Base-by-base conservation (phyloP, 92 coral and sea anemone species). In the Epizoanthus fatuus region DNA sequence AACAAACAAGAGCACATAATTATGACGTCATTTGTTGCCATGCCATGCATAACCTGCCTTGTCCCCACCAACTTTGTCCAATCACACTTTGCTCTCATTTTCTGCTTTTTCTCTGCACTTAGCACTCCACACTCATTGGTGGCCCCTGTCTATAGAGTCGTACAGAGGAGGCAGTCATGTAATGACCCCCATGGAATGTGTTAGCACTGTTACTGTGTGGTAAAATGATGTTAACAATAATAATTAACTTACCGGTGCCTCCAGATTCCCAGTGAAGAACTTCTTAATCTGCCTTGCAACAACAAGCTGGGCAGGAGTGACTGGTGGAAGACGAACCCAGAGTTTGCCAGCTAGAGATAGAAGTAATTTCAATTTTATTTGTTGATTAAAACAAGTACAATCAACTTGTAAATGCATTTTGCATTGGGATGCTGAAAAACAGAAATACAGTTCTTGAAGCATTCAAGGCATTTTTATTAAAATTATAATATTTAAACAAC, bases 261-360 rank as follows among this genome's bases (percentile, higher is more conserved):
- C 94, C 22, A 95, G 94, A 75, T 95, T 86, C 69, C 99, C 99
- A 66, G 99, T 97, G 63, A 95, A 97, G 83, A 93, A 97, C 81
- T 97, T 97, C 86, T 91, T 93, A 38, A 97, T 91, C 78, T 95
- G 99, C 63, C 98, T 75, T 16, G 99, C 92, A n/a, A 88, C 75
- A 49, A 90, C 97, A 67, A 97, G 85, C 90, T 97, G 98, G 40
- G 95, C 92, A 25, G 99, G 99, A 52, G 97, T 93, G 45, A 96
- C 95, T 22, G 94, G 80, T 15, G 99, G 99, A 10, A 96, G 90
- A 39, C 99, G 88, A 40, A 91, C 84, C 99, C 99, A 96, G 9
- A 86, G 64, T 51, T 86, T 90, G 35, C 99, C 99, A 84, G 99
- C 99, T 96, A 56, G 25, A 69, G 59, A 71, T 32, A 25, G 5